phyloP scores from a whole-genome alignment of 23 tunicate species.

The Phallusia fumigata region DNA sequence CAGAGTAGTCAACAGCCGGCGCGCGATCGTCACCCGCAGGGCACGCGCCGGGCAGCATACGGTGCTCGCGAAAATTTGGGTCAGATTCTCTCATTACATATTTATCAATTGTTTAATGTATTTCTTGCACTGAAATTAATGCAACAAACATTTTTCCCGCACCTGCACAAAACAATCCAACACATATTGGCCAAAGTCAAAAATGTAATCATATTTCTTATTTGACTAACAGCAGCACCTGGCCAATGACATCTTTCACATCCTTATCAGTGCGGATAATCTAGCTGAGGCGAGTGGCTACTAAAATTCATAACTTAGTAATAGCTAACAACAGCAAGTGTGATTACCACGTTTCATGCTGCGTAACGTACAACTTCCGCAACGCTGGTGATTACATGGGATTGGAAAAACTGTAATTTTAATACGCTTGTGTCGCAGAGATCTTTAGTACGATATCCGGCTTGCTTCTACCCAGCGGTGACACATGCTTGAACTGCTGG shows the following conservation, averaged over 20 bases:
- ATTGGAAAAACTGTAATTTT: no score
- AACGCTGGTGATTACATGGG: neutral
- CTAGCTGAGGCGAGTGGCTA: neutral
- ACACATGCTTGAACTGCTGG: neutral
- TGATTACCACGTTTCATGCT: neutral
- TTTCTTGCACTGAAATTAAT: no score
- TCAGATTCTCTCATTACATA: no score
- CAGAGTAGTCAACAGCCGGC: slow-evolving; percentile 26
- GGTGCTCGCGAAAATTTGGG: slow-evolving; percentile 6
- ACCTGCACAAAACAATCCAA: no score
- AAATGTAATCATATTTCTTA: no score
- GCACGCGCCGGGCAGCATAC: slow-evolving; percentile 37
- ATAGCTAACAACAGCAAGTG: neutral
- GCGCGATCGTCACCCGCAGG: slow-evolving; percentile 38
- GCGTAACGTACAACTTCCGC: neutral
- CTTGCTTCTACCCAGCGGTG: no score
- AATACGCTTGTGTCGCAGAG: no score
- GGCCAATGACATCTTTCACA: neutral
- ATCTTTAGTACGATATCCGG: no score
- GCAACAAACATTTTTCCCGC: no score
- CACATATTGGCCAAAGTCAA: no score
- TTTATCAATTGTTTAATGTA: no score
- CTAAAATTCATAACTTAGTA: neutral
- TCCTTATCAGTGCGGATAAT: slow-evolving; percentile 4
- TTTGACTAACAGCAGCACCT: neutral